A percentile compares a stretch with the other conserved stretches of the same genome.
These are phyloP conservation scores for Laothoe populi DNA, from an alignment of 2,888 invertebrate genomes.

Conservation along the genomic window DNA sequence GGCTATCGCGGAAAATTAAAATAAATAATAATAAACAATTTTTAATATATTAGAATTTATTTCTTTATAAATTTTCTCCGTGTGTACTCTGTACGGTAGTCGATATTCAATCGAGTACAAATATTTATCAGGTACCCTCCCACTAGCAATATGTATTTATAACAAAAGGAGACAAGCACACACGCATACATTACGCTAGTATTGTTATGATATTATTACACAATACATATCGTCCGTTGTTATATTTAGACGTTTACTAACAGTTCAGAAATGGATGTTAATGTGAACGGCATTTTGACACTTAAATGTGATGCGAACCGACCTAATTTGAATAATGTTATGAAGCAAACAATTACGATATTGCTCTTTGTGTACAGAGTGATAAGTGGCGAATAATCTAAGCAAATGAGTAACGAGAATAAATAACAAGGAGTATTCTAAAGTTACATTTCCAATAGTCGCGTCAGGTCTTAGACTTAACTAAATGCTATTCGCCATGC, in stretches of 20 bases:
- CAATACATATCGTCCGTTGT: not conserved
- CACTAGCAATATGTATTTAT: too few species aligned
- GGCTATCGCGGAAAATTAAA: too few species aligned
- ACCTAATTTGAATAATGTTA: constrained; percentile 20
- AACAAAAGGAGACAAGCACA: not conserved
- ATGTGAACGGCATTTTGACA: constrained; percentile 39
- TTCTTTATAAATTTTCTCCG: too few species aligned
- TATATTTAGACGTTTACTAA: constrained; percentile 23
- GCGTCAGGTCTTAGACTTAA: too few species aligned
- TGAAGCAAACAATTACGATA: constrained; percentile 11
- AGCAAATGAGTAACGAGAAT: not conserved
- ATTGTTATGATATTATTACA: not conserved
- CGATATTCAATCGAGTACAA: not conserved
- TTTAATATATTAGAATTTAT: too few species aligned
- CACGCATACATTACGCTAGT: not conserved
- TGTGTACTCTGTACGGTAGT: too few species aligned
- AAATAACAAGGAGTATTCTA: not conserved
- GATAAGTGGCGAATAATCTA: constrained; percentile 2
- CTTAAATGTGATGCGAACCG: constrained; percentile 26
- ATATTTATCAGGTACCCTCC: too few species aligned
- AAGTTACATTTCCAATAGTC: too few species aligned
- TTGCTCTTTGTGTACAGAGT: not conserved
- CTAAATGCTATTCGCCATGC: too few species aligned
- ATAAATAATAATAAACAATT: too few species aligned
- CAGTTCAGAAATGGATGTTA: constrained; percentile 30